Conservation (phyloP, 2,797 vertebrate genomes). For the Anolis apletophallus region DNA sequence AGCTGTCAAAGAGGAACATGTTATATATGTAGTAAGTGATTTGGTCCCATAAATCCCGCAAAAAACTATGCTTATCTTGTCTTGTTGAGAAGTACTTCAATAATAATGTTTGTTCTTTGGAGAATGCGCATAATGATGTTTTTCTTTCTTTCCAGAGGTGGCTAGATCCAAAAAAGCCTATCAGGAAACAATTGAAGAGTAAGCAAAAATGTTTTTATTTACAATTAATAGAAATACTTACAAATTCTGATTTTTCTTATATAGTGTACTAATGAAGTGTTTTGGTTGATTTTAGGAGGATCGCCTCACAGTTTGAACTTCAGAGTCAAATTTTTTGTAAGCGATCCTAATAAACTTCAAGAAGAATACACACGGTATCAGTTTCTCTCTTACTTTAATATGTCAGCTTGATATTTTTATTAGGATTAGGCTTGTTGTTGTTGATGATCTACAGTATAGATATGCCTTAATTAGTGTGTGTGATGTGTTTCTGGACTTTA, state of each 20-base stretch:
- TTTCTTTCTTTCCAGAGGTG: constrained; percentile 88
- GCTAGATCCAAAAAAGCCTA: constrained; percentile 97
- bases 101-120: neutral
- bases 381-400: constrained; percentile 18
- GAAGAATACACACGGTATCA: constrained; percentile 96
- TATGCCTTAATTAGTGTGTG: neutral
- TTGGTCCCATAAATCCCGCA: neutral
- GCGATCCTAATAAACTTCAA: constrained; percentile 95
- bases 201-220: constrained; percentile 79
- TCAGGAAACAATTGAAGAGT: constrained; percentile 99
- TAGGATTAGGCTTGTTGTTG: too few species aligned
- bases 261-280: constrained; percentile 65
- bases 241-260: neutral
- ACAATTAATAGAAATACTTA: constrained; percentile 36
- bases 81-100: constrained; percentile 9
- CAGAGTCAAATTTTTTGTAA: constrained; percentile 99
- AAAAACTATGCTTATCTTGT: neutral
- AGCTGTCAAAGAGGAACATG: neutral
- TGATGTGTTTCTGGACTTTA: too few species aligned
- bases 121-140: constrained; percentile 47
- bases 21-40: neutral
- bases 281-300: constrained; percentile 86
- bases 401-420: constrained; percentile 2
- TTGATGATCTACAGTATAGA: neutral
- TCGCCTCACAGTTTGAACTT: constrained; percentile 96